Percentiles rank a stretch among this genome's conserved stretches.
phyloP scores from a whole-genome alignment of 1,140 invertebrate genomes.

The Muscidifurax raptorellus region DNA sequence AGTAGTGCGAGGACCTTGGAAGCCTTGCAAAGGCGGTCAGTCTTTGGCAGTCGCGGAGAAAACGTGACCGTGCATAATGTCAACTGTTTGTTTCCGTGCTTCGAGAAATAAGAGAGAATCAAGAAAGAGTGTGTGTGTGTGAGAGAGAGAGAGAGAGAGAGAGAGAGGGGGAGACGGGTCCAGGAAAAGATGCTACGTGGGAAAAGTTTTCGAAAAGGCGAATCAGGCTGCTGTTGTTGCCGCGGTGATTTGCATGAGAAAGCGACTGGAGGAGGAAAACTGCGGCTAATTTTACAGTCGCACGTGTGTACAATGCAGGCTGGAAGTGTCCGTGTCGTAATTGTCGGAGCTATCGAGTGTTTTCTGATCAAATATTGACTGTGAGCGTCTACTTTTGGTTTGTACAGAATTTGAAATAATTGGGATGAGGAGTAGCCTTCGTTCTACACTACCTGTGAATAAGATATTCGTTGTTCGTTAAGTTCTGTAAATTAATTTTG shows the following conservation, averaged over 20 bases:
- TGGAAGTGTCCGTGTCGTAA: neutral
- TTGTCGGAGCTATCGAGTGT: neutral
- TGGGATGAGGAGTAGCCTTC: no score
- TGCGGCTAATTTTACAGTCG: neutral
- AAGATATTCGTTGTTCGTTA: no score
- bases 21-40: constrained; percentile 10
- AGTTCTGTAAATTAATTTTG: no score
- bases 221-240: neutral
- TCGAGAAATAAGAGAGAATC: neutral
- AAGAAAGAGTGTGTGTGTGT: no score
- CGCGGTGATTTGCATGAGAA: constrained; percentile 2
- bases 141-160: neutral
- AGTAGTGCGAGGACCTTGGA: constrained; percentile 20
- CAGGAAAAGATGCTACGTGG: neutral
- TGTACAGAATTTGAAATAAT: no score
- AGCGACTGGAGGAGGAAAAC: neutral
- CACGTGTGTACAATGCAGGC: neutral
- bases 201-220: constrained; percentile 15
- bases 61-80: constrained; percentile 25
- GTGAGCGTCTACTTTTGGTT: no score
- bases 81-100: neutral
- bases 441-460: no score
- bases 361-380: no score
- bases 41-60: neutral
- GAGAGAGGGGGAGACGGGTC: no score